Percentiles rank a stretch among this genome's conserved stretches.
These are phyloP conservation scores for Erythrocercus mccallii DNA, from an alignment of 2,113 vertebrate genomes.

Conservation along the genomic window DNA sequence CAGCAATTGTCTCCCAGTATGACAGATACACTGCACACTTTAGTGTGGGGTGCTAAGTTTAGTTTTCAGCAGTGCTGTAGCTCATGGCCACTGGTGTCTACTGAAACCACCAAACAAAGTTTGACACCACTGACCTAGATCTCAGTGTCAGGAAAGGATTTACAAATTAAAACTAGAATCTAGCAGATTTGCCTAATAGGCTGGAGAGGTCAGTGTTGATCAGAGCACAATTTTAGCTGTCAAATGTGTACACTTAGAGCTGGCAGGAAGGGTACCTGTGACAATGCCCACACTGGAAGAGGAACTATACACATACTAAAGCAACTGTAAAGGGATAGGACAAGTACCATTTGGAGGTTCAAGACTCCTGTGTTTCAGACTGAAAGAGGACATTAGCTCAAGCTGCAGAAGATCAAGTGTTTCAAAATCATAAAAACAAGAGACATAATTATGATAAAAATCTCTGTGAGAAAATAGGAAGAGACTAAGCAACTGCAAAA, in stretches of 20 bases:
- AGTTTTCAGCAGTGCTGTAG: background rate
- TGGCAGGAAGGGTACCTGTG: background rate
- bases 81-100: background rate
- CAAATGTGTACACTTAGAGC: background rate
- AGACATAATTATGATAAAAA: background rate
- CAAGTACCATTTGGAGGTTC: background rate
- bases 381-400: background rate
- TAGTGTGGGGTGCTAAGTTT: background rate
- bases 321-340: background rate
- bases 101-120: background rate
- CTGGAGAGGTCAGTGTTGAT: background rate
- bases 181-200: background rate
- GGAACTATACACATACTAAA: background rate
- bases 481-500: background rate
- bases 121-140: background rate
- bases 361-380: background rate
- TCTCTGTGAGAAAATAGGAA: background rate
- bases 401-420: background rate
- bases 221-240: background rate
- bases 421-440: background rate
- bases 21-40: background rate
- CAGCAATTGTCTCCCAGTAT: background rate
- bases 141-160: background rate
- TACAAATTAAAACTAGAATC: background rate
- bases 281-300: background rate